Conservation (phyloP, 2,113 vertebrate species). For the Myodes glareolus region DNA sequence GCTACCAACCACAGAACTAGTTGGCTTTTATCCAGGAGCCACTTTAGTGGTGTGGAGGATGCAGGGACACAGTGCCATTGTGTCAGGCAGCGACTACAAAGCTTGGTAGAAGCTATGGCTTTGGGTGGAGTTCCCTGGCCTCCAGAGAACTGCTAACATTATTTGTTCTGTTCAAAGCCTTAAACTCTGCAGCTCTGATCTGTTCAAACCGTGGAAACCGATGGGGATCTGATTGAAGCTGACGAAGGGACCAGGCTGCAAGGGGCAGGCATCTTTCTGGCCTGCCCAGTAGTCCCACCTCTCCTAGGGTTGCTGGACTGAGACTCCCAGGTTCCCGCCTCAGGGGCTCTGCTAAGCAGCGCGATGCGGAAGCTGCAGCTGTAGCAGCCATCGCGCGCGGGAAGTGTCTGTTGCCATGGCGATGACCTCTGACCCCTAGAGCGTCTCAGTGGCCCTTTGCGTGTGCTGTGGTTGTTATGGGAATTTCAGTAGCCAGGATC, state of each 20-base stretch:
- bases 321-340: fast-evolving
- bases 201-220: background rate
- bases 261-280: fast-evolving
- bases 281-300: too few species aligned
- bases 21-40: background rate
- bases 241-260: too few species aligned
- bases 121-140: background rate
- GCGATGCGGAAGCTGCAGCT: slow-evolving; percentile 54
- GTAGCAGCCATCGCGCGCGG: slow-evolving; percentile 52
- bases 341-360: background rate
- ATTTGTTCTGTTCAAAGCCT: background rate
- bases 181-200: background rate
- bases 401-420: slow-evolving; percentile 69
- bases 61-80: background rate
- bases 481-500: background rate
- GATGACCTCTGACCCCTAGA: slow-evolving; percentile 68
- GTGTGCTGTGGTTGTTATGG: background rate
- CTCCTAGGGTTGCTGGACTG: background rate
- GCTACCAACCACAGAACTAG: background rate
- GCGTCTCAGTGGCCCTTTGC: background rate
- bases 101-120: background rate
- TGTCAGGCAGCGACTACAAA: background rate
- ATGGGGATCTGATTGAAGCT: fast-evolving
- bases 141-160: background rate
- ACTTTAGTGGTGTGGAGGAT: background rate